Percentiles rank a stretch among this genome's conserved stretches.
Conservation (phyloP, 2,113 vertebrate species). For the Salminus brasiliensis region DNA sequence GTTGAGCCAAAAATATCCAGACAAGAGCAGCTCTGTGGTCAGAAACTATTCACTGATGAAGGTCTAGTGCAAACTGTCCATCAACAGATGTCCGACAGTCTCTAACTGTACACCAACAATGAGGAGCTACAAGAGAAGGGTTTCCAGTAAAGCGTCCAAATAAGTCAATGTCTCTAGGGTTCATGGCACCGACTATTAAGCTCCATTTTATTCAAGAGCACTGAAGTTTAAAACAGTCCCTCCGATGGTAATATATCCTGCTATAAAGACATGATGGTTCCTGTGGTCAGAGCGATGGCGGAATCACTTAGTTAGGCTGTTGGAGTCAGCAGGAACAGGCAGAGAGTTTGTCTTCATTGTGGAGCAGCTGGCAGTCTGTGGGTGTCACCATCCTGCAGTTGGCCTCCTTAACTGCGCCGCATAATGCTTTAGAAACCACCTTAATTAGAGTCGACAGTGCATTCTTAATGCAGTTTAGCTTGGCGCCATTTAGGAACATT, state of each 20-base stretch:
- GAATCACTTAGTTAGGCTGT: slow-evolving; percentile 61
- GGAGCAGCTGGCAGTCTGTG: slow-evolving; percentile 84
- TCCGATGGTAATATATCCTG: slow-evolving; percentile 18
- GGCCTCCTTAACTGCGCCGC: slow-evolving; percentile 62
- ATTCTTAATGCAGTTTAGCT: slow-evolving; percentile 57
- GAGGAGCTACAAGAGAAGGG: no score
- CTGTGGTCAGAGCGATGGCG: slow-evolving; percentile 59
- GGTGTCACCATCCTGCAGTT: slow-evolving; percentile 84
- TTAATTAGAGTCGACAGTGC: slow-evolving; percentile 69
- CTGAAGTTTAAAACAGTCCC: background rate
- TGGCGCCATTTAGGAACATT: slow-evolving; percentile 52
- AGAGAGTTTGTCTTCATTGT: slow-evolving; percentile 80
- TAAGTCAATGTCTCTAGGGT: no score
- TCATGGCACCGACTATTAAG: no score
- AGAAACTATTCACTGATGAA: no score
- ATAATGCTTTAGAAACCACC: slow-evolving; percentile 67
- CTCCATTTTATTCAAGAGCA: background rate
- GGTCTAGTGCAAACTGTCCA: no score
- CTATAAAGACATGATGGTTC: slow-evolving; percentile 19
- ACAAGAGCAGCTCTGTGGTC: no score
- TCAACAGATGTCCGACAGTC: no score
- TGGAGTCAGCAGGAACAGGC: slow-evolving; percentile 49
- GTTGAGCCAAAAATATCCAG: no score
- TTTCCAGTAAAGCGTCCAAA: no score
- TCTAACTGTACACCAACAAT: no score